Conservation (phyloP, 2,888 invertebrate genomes). For the Phrixothrix hirtus region DNA sequence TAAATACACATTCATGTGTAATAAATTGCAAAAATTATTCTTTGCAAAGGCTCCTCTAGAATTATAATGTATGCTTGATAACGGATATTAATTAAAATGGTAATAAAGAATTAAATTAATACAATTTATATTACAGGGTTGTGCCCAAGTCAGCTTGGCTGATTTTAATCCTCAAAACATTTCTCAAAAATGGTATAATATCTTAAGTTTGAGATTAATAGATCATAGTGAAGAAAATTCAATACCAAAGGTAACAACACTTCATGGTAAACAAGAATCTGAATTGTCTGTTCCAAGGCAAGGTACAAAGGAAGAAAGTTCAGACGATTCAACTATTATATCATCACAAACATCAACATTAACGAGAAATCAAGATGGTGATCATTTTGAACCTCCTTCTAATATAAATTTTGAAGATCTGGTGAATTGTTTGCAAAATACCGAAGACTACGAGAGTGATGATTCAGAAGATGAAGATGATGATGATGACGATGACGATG, state of each 20-base stretch:
- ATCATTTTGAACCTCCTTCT: constrained; percentile 58
- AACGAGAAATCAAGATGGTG: constrained; percentile 80
- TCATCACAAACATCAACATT: constrained; percentile 95
- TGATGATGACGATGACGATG: constrained; percentile 55
- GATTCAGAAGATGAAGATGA: constrained; percentile 53
- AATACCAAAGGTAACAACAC: constrained; percentile 28
- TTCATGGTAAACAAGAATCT: constrained; percentile 59
- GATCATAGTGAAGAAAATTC: constrained; percentile 58
- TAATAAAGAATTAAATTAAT: no score
- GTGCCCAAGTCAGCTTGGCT: constrained; percentile 92
- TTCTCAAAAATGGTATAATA: constrained; percentile 92
- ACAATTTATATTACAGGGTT: constrained; percentile 73
- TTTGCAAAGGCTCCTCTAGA: no score
- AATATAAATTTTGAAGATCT: constrained; percentile 61
- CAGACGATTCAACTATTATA: constrained; percentile 95
- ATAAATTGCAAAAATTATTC: no score
- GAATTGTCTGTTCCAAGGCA: constrained; percentile 54
- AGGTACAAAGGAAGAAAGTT: constrained; percentile 79
- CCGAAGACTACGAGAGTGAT: constrained; percentile 49
- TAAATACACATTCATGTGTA: no score
- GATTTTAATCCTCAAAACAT: constrained; percentile 86
- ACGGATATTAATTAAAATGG: no score
- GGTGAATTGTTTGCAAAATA: constrained; percentile 53
- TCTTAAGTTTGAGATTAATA: constrained; percentile 81
- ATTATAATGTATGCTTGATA: no score